phyloP scores from a whole-genome alignment of 2,113 vertebrate species.

The Macrotis lagotis region DNA sequence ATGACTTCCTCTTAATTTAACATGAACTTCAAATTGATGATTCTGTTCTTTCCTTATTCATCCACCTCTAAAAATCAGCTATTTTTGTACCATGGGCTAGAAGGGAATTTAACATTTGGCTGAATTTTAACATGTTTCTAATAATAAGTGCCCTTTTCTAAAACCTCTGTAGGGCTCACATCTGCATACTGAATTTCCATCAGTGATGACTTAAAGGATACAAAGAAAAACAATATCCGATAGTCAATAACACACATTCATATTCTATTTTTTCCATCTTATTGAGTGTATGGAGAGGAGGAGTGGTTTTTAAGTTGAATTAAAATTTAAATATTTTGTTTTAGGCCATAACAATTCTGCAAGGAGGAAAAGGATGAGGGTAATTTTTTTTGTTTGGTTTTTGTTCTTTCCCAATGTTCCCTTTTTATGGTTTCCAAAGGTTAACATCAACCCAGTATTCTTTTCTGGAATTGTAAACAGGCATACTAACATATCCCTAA shows the following conservation, averaged over 20 bases:
- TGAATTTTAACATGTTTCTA: slow-evolving; percentile 64
- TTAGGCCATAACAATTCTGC: background rate
- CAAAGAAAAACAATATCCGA: background rate
- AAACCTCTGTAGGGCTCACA: slow-evolving; percentile 39
- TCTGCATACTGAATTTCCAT: slow-evolving; percentile 60
- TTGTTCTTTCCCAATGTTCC: background rate
- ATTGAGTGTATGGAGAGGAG: background rate
- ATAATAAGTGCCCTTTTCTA: slow-evolving; percentile 51
- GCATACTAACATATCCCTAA: background rate
- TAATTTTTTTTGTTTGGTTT: background rate
- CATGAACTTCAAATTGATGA: background rate
- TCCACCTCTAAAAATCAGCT: background rate
- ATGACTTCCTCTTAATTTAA: slow-evolving; percentile 63
- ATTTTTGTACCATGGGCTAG: slow-evolving; percentile 52
- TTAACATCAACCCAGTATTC: background rate
- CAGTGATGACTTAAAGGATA: background rate
- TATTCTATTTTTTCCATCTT: background rate
- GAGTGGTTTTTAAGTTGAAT: background rate
- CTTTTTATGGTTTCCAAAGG: background rate
- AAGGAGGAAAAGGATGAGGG: background rate
- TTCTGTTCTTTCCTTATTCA: slow-evolving; percentile 40
- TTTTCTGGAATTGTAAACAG: background rate
- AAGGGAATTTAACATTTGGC: slow-evolving; percentile 45
- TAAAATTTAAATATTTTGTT: background rate
- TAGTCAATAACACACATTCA: background rate